Conservation (phyloP, 2,797 vertebrate genomes). For the Pempheris klunzingeri region DNA sequence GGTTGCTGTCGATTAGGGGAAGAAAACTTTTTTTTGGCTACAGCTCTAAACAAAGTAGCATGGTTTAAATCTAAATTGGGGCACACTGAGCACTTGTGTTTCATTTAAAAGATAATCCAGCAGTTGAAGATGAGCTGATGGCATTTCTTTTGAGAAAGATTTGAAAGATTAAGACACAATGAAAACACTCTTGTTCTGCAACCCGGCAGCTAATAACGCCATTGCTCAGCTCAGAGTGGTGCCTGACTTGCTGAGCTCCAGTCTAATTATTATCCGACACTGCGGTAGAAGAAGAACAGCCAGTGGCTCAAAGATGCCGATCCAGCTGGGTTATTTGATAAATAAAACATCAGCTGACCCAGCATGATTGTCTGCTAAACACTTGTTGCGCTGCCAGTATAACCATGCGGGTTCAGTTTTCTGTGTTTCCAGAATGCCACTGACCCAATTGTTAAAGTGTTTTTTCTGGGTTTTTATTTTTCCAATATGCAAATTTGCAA, state of each 20-base stretch:
- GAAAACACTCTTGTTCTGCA: neutral
- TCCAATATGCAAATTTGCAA: conserved; percentile 7
- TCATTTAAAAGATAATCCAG: neutral
- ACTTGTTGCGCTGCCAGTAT: conserved; percentile 25
- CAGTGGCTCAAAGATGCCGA: conserved; percentile 44
- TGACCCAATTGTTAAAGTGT: conserved; percentile 28
- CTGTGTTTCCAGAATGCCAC: neutral
- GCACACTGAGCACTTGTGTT: neutral
- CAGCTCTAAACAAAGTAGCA: neutral
- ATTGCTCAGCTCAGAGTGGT: neutral
- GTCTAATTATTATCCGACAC: conserved; percentile 42
- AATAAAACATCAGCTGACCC: conserved; percentile 57
- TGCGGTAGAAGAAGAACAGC: conserved; percentile 29
- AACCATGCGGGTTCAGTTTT: conserved; percentile 1
- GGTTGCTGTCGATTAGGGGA: neutral
- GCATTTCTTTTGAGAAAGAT: conserved; percentile 10
- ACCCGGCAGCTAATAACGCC: conserved; percentile 16
- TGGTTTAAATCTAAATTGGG: neutral
- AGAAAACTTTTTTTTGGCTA: neutral
- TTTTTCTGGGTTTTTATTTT: conserved; percentile 8
- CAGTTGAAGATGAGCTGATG: neutral
- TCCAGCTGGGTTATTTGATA: conserved; percentile 50
- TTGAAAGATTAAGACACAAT: conserved; percentile 1
- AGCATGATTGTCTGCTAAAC: conserved; percentile 36
- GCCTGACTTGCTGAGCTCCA: conserved; percentile 11